phyloP scores from a whole-genome alignment of 2,888 invertebrate genomes.

The Drosophila ustulata region DNA sequence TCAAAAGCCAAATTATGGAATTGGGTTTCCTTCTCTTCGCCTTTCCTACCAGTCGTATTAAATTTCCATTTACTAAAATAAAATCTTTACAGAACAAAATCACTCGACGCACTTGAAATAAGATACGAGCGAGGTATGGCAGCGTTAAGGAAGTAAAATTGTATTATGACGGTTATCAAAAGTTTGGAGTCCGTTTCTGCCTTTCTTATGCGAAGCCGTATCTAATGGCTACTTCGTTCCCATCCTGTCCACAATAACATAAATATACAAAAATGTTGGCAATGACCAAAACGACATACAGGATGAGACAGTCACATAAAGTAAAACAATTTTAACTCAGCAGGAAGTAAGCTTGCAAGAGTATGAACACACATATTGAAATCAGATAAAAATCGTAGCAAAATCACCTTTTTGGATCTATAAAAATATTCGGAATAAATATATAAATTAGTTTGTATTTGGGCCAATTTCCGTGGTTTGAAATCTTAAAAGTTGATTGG shows the following conservation, averaged over 20 bases:
- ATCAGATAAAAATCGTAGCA: too few relatives aligned
- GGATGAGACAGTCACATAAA: slow-evolving; percentile 39
- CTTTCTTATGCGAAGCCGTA: slow-evolving; percentile 38
- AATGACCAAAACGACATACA: slow-evolving; percentile 51
- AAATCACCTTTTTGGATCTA: too few relatives aligned
- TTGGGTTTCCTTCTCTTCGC: slow-evolving; percentile 54
- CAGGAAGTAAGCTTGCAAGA: slow-evolving; percentile 51
- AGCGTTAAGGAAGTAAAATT: slow-evolving; percentile 36
- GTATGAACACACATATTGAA: too few relatives aligned
- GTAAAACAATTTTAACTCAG: slow-evolving; percentile 66
- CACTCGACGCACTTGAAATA: slow-evolving; percentile 34
- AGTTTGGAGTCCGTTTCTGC: slow-evolving; percentile 21
- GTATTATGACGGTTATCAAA: slow-evolving; percentile 16
- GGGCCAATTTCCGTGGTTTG: too few relatives aligned
- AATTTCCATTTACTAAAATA: slow-evolving; percentile 47
- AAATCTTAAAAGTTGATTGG: too few relatives aligned
- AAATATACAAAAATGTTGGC: slow-evolving; percentile 59
- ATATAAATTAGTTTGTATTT: too few relatives aligned
- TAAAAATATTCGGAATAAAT: too few relatives aligned
- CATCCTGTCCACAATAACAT: slow-evolving; percentile 32
- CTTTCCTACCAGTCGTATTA: slow-evolving; percentile 41
- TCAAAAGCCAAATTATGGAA: slow-evolving; percentile 73
- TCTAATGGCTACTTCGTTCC: slow-evolving; percentile 59
- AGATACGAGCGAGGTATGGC: slow-evolving; percentile 25
- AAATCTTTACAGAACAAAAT: slow-evolving; percentile 22